Percentiles rank a stretch among this genome's conserved stretches.
phyloP scores from a whole-genome alignment of 2,113 vertebrate genomes.

The Dipodomys merriami region DNA sequence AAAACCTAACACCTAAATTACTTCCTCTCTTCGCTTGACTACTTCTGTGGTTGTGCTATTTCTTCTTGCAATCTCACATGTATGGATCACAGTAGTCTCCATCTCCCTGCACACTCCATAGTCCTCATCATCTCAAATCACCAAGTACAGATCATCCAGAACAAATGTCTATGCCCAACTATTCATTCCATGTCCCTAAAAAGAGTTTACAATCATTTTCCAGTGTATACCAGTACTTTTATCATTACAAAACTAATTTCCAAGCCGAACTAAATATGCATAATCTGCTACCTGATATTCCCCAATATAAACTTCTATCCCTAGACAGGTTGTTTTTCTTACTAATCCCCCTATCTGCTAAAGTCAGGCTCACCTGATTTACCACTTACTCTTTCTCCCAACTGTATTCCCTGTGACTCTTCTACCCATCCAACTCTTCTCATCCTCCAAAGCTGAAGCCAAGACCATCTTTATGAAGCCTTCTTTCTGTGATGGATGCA shows the following conservation, averaged over 20 bases:
- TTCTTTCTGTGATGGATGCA: background rate
- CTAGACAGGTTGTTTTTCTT: background rate
- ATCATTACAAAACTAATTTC: background rate
- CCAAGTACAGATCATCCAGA: background rate
- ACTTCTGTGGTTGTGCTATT: background rate
- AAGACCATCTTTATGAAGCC: background rate
- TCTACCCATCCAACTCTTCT: background rate
- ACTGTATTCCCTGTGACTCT: background rate
- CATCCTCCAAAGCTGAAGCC: background rate
- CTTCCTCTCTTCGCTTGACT: background rate
- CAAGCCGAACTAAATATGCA: background rate
- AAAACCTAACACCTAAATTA: background rate
- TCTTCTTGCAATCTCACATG: background rate
- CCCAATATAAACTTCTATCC: background rate
- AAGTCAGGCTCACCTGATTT: background rate
- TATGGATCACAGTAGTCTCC: background rate
- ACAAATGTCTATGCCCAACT: background rate
- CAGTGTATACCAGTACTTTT: background rate
- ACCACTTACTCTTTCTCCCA: background rate
- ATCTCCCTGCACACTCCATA: fast-evolving
- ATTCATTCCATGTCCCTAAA: background rate
- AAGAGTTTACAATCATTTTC: background rate
- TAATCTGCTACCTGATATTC: background rate
- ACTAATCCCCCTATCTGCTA: background rate
- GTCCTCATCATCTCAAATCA: background rate